A percentile compares a stretch with the other conserved stretches of the same genome.
These are phyloP conservation scores for Meandrusa payeni DNA, from an alignment of 2,888 invertebrate species.

Conservation along the genomic window DNA sequence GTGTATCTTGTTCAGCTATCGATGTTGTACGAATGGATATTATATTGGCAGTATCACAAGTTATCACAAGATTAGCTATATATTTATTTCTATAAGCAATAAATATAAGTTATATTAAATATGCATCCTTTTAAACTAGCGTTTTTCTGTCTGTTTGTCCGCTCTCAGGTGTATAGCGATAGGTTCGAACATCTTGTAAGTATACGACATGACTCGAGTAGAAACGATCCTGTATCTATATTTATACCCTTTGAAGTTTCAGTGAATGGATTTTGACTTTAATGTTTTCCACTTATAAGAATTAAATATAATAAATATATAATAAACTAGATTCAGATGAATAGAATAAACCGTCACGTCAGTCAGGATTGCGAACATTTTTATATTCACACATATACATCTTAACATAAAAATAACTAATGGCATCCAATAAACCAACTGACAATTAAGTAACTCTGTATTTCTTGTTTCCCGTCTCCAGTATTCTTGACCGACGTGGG, in stretches of 20 bases:
- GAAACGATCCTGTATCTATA: constrained; percentile 32
- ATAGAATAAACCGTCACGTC: constrained; percentile 18
- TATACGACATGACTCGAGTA: constrained; percentile 49
- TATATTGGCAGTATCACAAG: not conserved
- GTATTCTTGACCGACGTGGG: constrained; percentile 15
- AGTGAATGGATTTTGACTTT: constrained; percentile 16
- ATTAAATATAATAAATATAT: constrained; percentile 8
- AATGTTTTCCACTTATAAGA: constrained; percentile 5
- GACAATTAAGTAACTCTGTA: too few species aligned
- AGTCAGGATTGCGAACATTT: constrained; percentile 11
- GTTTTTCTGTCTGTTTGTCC: constrained; percentile 63
- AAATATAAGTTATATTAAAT: constrained; percentile 32
- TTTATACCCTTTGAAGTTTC: constrained; percentile 13
- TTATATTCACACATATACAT: too few species aligned
- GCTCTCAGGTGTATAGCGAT: constrained; percentile 70
- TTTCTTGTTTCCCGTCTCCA: too few species aligned
- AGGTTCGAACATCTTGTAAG: constrained; percentile 62
- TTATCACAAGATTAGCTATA: constrained; percentile 1
- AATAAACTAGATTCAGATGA: constrained; percentile 11
- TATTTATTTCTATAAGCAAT: constrained; percentile 19
- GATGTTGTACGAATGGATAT: not conserved
- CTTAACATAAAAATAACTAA: too few species aligned
- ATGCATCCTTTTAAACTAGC: constrained; percentile 49
- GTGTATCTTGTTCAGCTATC: constrained; percentile 3
- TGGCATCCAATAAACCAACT: too few species aligned